These are phyloP conservation scores for Pteropus alecto DNA, from an alignment of 2,113 vertebrate species.

Conservation along the genomic window DNA sequence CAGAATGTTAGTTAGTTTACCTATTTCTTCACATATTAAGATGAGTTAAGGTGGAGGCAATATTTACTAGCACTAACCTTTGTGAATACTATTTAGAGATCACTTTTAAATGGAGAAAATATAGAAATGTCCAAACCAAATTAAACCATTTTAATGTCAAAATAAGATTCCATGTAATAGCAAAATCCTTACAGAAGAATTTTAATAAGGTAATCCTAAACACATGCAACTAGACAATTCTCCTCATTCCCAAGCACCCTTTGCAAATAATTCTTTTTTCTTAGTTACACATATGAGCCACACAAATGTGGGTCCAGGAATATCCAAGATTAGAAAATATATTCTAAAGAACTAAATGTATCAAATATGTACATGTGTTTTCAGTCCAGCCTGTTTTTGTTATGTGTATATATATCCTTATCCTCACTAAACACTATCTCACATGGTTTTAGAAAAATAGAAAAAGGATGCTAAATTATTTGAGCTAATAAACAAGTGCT, in stretches of 20 bases:
- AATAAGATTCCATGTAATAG: neutral
- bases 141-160: neutral
- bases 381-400: neutral
- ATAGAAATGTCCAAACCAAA: neutral
- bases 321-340: neutral
- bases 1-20: neutral
- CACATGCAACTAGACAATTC: neutral
- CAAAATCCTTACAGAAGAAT: neutral
- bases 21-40: neutral
- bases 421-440: neutral
- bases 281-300: neutral
- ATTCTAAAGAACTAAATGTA: neutral
- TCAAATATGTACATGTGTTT: neutral
- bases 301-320: neutral
- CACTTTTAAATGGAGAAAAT: neutral
- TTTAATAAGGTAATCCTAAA: neutral
- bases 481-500: neutral
- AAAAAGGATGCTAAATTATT: neutral
- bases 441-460: neutral
- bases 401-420: neutral
- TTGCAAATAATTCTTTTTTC: neutral
- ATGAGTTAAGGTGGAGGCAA: neutral
- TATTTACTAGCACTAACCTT: neutral
- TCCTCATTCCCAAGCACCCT: neutral
- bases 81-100: constrained; percentile 8